phyloP scores from a whole-genome alignment of 2,888 invertebrate genomes.

The Girardia tigrina region DNA sequence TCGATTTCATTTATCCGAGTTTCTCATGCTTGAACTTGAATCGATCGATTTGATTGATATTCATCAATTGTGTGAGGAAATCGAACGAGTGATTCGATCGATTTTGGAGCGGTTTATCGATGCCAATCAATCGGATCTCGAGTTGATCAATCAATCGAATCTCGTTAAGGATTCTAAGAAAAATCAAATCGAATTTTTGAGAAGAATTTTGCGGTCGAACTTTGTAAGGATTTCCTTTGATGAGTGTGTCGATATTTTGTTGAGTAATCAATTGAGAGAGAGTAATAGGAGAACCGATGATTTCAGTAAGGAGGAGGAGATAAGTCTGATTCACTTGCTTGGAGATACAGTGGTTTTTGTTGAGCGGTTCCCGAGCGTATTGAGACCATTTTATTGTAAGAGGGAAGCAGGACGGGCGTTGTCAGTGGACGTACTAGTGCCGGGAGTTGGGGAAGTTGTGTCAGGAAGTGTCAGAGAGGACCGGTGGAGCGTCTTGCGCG shows the following conservation, averaged over 20 bases:
- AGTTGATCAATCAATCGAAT: background rate
- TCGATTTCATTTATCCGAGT: slow-evolving; percentile 78
- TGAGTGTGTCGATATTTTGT: slow-evolving; percentile 34
- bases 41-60: slow-evolving; percentile 58
- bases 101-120: background rate
- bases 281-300: slow-evolving; percentile 49
- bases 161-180: background rate
- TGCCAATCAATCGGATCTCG: background rate
- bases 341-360: slow-evolving; percentile 69
- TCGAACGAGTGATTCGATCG: slow-evolving; percentile 37
- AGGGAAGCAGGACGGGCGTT: slow-evolving; percentile 18
- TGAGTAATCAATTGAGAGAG: background rate
- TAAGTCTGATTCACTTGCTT: slow-evolving; percentile 64
- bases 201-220: background rate
- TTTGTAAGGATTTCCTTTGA: slow-evolving; percentile 35
- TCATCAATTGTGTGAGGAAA: slow-evolving; percentile 52
- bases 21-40: slow-evolving; percentile 92
- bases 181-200: background rate
- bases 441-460: slow-evolving; percentile 76
- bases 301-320: slow-evolving; percentile 73
- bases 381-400: slow-evolving; percentile 73
- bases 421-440: slow-evolving; percentile 63
- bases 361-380: slow-evolving; percentile 69
- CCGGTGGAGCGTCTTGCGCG: slow-evolving; percentile 57
- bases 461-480: slow-evolving; percentile 87